Evolutionary conservation across 1,140 invertebrate species (phyloP), one percentile per base, ranked within the genome.

Genomic region (Lanistes nyassanus): DNA sequence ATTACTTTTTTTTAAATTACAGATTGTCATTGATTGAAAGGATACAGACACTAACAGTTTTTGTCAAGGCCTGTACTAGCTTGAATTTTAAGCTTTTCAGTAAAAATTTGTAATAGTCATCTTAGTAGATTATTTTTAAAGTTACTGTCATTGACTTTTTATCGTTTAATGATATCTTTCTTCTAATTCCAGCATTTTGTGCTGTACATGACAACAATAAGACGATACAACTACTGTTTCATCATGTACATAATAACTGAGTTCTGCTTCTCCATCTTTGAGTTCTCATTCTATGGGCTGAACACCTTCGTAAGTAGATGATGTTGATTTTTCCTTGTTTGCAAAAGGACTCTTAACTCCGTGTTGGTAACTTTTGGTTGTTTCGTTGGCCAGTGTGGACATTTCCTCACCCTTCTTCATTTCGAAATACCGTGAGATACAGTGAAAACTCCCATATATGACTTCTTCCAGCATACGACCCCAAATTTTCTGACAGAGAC

Each of bases 271-370:
- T 84, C 84, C 19, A 66, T 85, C 16, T 84, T 84, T 64, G 84
- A 85, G 73, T 85, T 83, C 71, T 79, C 84, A 21, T 85, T 79
- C 71, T 84, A 83, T 74, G 81, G 82, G 19, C 75, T 80, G 62
- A 82, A 85, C 72, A 83, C 81, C 11, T 85, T 85, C 66, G 83
- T 84, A 80, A 84, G 83, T 84, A 76, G 42, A 51, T 3, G 29
- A 51, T 58, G 2, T 9, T 42, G 16, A 39, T 11, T 55, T 51
- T 26, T 53, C 13, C 6, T 47, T 5, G n/a, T 37, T 55, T 36
- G 9, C n/a, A n/a, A n/a, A n/a, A n/a, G n/a, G n/a, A n/a, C n/a
- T n/a, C n/a, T n/a, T n/a, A n/a, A n/a, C n/a, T n/a, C n/a, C n/a
- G n/a, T n/a, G n/a, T n/a, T n/a, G n/a, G n/a, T n/a, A n/a, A n/a